Evolutionary conservation across 92 coral and sea anemone species (phyloP), one percentile per base, ranked within the genome.

Genomic region (Actinernus sp.): DNA sequence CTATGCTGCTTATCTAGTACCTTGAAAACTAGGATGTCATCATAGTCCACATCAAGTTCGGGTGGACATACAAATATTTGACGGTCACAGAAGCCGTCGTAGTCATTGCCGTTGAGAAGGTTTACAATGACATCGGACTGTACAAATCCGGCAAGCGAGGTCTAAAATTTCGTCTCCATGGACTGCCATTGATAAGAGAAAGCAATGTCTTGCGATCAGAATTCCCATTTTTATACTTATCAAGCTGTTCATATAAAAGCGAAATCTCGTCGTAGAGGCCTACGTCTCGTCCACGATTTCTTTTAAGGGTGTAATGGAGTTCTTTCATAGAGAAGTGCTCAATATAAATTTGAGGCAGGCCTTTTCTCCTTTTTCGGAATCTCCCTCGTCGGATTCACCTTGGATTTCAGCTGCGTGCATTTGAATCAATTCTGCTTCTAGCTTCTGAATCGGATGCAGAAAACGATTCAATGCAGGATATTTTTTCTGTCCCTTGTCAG

Each of bases 211-310:
- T 84, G 44, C 90, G 43, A 36, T 76, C 90, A 1, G 85, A 68
- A 25, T 28, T 64, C 11, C 85, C 84, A 61, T 58, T 84, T 33
- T 68, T 84, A 61, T 84, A 76, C 27, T 84, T 60, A 59, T 84
- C 90, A 0, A 76, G 56, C 45, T 76, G 71, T 30, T 84, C 80
- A 43, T 83, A 83, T 26, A 83, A 53, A 18, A 76, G 56, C 7
- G 90, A 76, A 18, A 83, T 61, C 46, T 83, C 85, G 58, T 84
- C 90, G 40, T 84, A 84, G 10, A 76, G 75, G 22, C 90, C 90
- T 19, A 84, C 85, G 4, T 76, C 75, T 70, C 75, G 53, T 41
- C 85, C 85, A 14, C 41, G 34, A 29, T 84, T 84, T 38, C 84
- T 46, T 57, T 76, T 76, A 34, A 74, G 60, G 2, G 75, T 71